These are phyloP conservation scores for Drosophila formosana DNA, from an alignment of 2,888 invertebrate species.

Conservation along the genomic window DNA sequence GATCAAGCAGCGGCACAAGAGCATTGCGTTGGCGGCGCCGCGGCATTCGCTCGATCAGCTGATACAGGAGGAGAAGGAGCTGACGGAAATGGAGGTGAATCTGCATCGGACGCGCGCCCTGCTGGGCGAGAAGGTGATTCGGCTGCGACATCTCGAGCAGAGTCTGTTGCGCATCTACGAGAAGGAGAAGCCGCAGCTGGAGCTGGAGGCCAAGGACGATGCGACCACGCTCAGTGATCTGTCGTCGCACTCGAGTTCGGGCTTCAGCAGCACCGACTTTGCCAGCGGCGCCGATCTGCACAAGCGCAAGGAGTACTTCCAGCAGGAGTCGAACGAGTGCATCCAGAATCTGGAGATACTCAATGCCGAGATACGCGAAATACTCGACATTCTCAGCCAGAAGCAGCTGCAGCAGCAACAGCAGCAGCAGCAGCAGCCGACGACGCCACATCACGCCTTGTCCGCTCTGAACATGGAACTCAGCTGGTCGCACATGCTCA, in stretches of 20 bases:
- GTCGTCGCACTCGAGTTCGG: constrained; percentile 87
- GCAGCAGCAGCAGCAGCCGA: constrained; percentile 42
- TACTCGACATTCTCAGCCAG: constrained; percentile 89
- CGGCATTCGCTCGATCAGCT: constrained; percentile 83
- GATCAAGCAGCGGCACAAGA: constrained; percentile 85
- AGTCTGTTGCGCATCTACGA: constrained; percentile 88
- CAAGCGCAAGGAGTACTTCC: constrained; percentile 85
- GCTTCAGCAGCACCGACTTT: constrained; percentile 89
- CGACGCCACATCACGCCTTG: constrained; percentile 73
- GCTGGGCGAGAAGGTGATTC: constrained; percentile 93
- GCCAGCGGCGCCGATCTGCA: constrained; percentile 86
- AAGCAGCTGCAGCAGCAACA: constrained; percentile 64
- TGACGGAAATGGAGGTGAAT: constrained; percentile 93
- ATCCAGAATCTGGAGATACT: constrained; percentile 90
- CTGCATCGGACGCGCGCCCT: constrained; percentile 92
- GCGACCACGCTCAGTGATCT: constrained; percentile 88
- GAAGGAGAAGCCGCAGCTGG: constrained; percentile 82
- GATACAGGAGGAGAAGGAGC: constrained; percentile 91
- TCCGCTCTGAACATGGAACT: constrained; percentile 61
- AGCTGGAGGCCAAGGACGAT: constrained; percentile 86
- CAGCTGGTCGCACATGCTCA: constrained; percentile 81
- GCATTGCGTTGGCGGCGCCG: constrained; percentile 41
- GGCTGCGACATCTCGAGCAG: constrained; percentile 92
- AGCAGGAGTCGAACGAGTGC: constrained; percentile 89
- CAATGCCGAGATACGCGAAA: constrained; percentile 90